Conservation (phyloP, 2,113 vertebrate species). For the Pelvicachromis taeniatus region DNA sequence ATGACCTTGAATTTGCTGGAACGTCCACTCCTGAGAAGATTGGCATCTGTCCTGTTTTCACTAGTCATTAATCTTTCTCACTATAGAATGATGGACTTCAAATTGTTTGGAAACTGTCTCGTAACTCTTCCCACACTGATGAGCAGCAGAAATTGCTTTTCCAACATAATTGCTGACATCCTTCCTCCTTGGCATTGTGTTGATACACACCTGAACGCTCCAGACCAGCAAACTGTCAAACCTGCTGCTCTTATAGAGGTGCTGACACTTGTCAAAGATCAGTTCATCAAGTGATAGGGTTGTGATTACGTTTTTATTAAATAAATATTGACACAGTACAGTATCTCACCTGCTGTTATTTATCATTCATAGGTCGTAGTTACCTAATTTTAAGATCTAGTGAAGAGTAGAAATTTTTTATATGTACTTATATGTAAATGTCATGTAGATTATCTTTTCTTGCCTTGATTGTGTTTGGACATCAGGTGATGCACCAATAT, state of each 20-base stretch:
- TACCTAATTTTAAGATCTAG: not conserved
- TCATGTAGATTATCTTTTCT: not conserved
- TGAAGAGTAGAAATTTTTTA: not conserved
- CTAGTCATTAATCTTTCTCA: not conserved
- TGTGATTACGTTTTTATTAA: not conserved
- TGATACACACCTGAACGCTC: not conserved
- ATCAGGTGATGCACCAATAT: not conserved
- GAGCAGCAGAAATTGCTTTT: not conserved
- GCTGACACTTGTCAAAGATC: not conserved
- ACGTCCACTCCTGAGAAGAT: not conserved
- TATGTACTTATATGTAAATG: not conserved
- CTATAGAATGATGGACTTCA: not conserved
- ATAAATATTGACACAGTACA: not conserved
- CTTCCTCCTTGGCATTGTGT: not conserved
- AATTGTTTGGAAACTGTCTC: not conserved
- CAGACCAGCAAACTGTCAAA: not conserved
- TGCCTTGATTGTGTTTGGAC: not conserved
- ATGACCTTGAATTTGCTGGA: not conserved
- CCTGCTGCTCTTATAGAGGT: not conserved
- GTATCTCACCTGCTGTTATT: not conserved
- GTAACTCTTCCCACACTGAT: not conserved
- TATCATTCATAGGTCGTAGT: not conserved
- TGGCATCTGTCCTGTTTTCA: not conserved
- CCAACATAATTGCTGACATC: not conserved
- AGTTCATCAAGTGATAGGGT: not conserved